Base-by-base conservation (phyloP, 35 echinoderm and acorn worm genomes). In the Amphiura filiformis region DNA sequence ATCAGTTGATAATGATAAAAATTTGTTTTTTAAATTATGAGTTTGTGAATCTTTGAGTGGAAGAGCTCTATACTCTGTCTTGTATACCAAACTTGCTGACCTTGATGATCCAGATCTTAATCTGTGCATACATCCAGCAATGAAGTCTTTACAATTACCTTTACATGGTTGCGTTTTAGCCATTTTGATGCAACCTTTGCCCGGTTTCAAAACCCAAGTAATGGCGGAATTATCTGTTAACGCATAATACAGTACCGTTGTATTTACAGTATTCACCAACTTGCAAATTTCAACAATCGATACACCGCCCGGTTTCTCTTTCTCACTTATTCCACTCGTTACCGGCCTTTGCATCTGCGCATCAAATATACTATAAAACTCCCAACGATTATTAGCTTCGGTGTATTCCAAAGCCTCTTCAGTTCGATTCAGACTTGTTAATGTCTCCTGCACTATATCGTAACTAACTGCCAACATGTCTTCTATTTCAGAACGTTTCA, bases 61-160 rank as follows among this genome's bases (percentile, higher is more conserved):
- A 2, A 94, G 88, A 32, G 93, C 88, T 87, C 93, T 81, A 77
- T 90, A 90, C 56, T 94, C 93, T 40, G 81, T 88, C 80, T 88
- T 78, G 80, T 87, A 93, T 35, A 83, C 76, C 38, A 37, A 56
- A 47, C 22, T 41, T 22, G 1, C 57, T 70, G 32, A 37, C 26
- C 22, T 1, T 7, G 38, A 56, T 32, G 34, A n/a, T 11, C 61
- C 61, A 18, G 28, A 56, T 15, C 4, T 20, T 83, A 39, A 31
- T 39, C 7, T 39, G 39, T 15, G 9, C 44, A 49, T 36, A 17
- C 39, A 49, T 56, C 13, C 23, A 38, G n/a, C 39, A 44, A 83
- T 56, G 23, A 32, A 57, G 11, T 32, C 56, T 83, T 12, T 83
- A 15, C 42, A 83, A 23, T 32, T 83, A 56, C 14, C 56, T 56